Conservation (phyloP, 2,113 vertebrate species). For the Microtus pennsylvanicus region DNA sequence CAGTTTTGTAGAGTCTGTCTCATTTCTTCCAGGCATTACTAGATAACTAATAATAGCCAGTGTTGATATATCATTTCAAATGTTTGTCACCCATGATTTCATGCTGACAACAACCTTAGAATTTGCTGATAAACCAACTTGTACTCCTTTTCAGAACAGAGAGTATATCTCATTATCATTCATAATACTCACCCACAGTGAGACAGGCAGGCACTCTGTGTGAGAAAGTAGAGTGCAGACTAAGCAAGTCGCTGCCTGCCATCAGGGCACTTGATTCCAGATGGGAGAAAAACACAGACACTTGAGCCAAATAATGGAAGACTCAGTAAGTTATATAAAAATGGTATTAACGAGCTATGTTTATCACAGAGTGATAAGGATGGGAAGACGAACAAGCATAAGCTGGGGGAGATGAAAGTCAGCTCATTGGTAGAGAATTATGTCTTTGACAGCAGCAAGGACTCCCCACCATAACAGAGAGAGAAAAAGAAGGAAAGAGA, state of each 20-base stretch:
- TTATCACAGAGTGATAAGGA: not conserved
- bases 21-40: not conserved
- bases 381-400: not conserved
- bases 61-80: not conserved
- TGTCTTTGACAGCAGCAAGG: not conserved
- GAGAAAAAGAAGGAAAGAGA: not conserved
- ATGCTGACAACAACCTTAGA: not conserved
- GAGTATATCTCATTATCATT: not conserved
- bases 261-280: slow-evolving; percentile 9
- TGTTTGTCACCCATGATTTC: not conserved
- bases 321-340: not conserved
- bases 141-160: not conserved
- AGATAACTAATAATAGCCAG: not conserved
- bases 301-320: not conserved
- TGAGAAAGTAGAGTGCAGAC: not conserved
- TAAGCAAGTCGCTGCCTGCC: not conserved
- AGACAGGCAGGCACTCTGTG: not conserved
- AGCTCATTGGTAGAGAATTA: not conserved
- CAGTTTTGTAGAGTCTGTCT: not conserved
- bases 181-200: not conserved
- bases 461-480: not conserved
- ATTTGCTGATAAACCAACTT: not conserved
- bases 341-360: not conserved
- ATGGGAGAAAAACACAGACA: not conserved
- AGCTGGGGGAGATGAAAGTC: not conserved